Base-by-base conservation (phyloP, 1,140 invertebrate species). In the Chironomus tepperi region DNA sequence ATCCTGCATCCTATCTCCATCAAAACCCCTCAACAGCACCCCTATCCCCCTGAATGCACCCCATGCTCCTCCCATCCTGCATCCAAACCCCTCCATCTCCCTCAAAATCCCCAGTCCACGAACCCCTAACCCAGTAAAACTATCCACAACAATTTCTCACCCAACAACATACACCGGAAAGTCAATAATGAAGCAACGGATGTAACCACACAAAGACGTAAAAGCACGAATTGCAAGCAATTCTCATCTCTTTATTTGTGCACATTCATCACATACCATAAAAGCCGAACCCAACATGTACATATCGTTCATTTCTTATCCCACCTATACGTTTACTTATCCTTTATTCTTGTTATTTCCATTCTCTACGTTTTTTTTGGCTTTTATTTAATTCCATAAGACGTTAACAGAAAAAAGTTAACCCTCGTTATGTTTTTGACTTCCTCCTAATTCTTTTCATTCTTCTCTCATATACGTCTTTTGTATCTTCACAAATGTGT, bases 341-440 rank as follows among this genome's bases (percentile, higher is more conserved):
- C n/a, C n/a, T n/a, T n/a, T n/a, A n/a, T 34, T 34, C 5, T 5
- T 34, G 47, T n/a, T n/a, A 57, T 15, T 57, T 57, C 47, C 24
- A 34, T 34, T 34, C 24, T 34, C 24, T 34, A 34, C 24, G 24
- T 34, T 34, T n/a, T n/a, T n/a, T n/a, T 34, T 34, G 24, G 24
- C 24, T 70, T 70, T 70, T 70, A 70, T 70, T 70, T 70, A 70
- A 70, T 70, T 70, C 65, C 65, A 70, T 18, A 70, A 70, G 19
- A 21, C 65, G 9, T 16, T 9, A 70, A 10, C n/a, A 57, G n/a
- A 57, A 57, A 57, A 57, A 70, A 70, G 65, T 70, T 70, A 70
- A 70, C 65, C 65, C 65, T 70, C 65, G 65, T 70, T 70, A 70
- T 70, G 18, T 70, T 34, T n/a, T 70, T 70, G 65, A 70, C 65